Evolutionary conservation across 2,888 invertebrate genomes (phyloP), one percentile per base, ranked within the genome.

Genomic region (Alentia gelatinosa): DNA sequence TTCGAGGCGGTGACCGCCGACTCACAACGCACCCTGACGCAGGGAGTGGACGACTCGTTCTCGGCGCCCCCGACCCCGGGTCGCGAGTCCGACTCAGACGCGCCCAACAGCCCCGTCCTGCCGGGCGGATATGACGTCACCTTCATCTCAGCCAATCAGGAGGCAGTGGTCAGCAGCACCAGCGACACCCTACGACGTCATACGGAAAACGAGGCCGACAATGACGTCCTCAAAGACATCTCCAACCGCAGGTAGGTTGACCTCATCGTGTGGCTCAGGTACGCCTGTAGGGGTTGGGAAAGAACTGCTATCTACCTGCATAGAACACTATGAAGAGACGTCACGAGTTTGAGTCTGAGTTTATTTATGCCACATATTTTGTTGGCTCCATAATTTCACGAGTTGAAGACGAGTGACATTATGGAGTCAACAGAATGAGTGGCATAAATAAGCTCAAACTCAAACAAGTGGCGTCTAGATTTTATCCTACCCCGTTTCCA

Each of bases 211-310:
- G 30, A 35, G 40, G 33, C 90, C 9, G n/a, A 42, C 42, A 91
- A 30, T n/a, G n/a, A 89, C 33, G 89, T 91, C 23, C 91, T 91
- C 42, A 91, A 91, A 40, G 91, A 91, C 47, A 91, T 91, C 47
- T 91, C 91, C 47, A 91, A 91, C 75, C 47, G 68, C n/a, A 39
- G 89, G 91, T 91, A 89, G 5, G n/a, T n/a, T n/a, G n/a, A n/a
- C n/a, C n/a, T n/a, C n/a, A n/a, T n/a, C n/a, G n/a, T n/a, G n/a
- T n/a, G n/a, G n/a, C n/a, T n/a, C n/a, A n/a, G n/a, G n/a, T n/a
- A n/a, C n/a, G n/a, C n/a, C n/a, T n/a, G n/a, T n/a, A n/a, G n/a
- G n/a, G n/a, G n/a, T n/a, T n/a, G n/a, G n/a, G n/a, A n/a, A n/a
- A n/a, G n/a, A n/a, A n/a, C n/a, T n/a, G n/a, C n/a, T n/a, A n/a